A percentile compares a stretch with the other conserved stretches of the same genome.
These are phyloP conservation scores for Trichogramma evanescens DNA, from an alignment of 2,888 invertebrate species.

Conservation along the genomic window DNA sequence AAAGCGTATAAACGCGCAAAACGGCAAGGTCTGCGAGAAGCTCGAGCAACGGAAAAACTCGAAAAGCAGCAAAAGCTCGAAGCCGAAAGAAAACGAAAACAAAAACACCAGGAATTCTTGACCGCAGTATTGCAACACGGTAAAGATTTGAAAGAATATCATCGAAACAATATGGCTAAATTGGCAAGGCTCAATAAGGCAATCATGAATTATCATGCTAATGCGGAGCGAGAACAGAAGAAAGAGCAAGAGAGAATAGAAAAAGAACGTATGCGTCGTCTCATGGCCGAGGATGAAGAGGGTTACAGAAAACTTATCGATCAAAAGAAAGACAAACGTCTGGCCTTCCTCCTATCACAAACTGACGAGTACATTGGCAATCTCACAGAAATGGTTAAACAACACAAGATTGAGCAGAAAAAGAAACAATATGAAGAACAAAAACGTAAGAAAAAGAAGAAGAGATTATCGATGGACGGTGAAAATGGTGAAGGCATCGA, in stretches of 20 bases:
- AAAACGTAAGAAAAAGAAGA: conserved; percentile 70
- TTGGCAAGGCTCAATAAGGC: conserved; percentile 89
- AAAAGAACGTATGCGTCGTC: conserved; percentile 96
- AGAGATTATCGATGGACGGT: conserved; percentile 56
- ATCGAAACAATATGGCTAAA: conserved; percentile 84
- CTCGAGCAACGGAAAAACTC: conserved; percentile 93
- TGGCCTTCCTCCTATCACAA: conserved; percentile 94
- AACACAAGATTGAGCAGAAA: conserved; percentile 88
- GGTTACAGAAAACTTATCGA: conserved; percentile 98
- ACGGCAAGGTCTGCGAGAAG: conserved; percentile 91
- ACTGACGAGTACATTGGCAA: conserved; percentile 98
- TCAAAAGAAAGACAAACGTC: conserved; percentile 98
- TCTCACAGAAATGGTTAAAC: conserved; percentile 93
- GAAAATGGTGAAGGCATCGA: conserved; percentile 62
- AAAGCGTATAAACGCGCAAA: conserved; percentile 97
- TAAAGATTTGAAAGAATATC: conserved; percentile 96
- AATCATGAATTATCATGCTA: conserved; percentile 93
- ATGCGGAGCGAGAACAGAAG: conserved; percentile 97
- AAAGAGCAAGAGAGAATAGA: conserved; percentile 99
- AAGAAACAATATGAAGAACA: conserved; percentile 84
- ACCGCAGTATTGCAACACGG: conserved; percentile 93
- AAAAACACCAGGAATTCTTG: conserved; percentile 97
- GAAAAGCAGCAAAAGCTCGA: conserved; percentile 99
- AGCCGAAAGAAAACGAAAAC: conserved; percentile 92
- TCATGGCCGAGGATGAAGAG: conserved; percentile 99